Evolutionary conservation across 2,113 vertebrate genomes (phyloP).

Genomic region (Tetrax tetrax): DNA sequence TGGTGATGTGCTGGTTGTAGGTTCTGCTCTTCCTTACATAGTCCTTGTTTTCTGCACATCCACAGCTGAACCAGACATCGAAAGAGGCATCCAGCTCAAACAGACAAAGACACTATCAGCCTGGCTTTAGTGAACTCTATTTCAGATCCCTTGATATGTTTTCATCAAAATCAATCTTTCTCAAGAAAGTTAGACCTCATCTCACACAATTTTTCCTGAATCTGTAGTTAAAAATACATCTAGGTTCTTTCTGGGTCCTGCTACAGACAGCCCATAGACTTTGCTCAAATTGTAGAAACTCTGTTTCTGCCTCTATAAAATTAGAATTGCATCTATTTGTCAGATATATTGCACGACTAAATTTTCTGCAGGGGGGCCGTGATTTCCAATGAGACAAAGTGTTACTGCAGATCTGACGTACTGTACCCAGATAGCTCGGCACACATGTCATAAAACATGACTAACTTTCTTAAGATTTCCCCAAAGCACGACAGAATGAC

Average conservation of each 20-base stretch:
- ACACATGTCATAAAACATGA: not conserved
- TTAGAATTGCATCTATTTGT: not conserved
- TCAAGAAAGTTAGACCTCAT: not conserved
- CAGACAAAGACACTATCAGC: not conserved
- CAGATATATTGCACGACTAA: not conserved
- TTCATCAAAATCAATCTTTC: not conserved
- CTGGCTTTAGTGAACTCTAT: not conserved
- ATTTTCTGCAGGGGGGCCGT: not conserved
- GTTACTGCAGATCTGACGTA: not conserved
- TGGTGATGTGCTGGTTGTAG: not conserved
- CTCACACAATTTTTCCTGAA: not conserved
- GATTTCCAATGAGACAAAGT: not conserved
- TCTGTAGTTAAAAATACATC: not conserved
- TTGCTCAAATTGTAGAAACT: not conserved
- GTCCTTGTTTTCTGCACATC: not conserved
- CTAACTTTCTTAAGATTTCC: not conserved
- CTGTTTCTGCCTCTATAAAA: not conserved
- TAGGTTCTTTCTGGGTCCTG: not conserved
- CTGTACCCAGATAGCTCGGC: not conserved
- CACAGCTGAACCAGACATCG: not conserved
- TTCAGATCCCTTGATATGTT: not conserved
- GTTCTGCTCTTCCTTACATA: not conserved
- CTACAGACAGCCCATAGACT: not conserved
- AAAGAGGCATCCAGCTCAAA: not conserved
- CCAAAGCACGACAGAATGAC: not conserved